Evolutionary conservation across 2,797 vertebrate genomes (phyloP), one percentile per base, ranked within the genome.

Genomic region (Neosalanx taihuensis): DNA sequence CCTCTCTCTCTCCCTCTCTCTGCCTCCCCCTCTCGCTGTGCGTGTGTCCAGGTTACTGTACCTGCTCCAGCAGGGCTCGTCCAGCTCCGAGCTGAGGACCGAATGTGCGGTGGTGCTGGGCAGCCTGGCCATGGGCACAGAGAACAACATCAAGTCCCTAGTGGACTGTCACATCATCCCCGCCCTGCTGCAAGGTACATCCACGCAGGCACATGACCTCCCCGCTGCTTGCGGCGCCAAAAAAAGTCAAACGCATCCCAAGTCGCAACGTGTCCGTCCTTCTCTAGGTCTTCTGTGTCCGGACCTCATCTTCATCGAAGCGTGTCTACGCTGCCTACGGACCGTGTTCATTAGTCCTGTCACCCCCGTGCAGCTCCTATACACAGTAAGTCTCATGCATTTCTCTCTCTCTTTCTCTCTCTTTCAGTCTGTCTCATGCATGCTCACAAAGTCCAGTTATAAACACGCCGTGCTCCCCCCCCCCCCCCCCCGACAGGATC

Each of bases 141-240:
- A 99, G 90, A 99, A 99, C 89, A 99, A 99, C 87, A 97, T 99
- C 87, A 99, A 99, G 93, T 99, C 98, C 88, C 92, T 99, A 60
- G 93, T 99, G 88, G 98, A 99, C 92, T 99, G 97, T 89, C 97
- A 99, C 90, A 97, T 98, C 89, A 99, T 99, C 90, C 97, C 97
- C 80, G 96, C 96, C 86, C 94, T 99, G 86, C 86, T 99, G 62
- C 98, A 99, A 97, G 98, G 98, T 99, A 88, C 23, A 49, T 0
- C 0, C 20, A 29, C 18, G 26, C 20, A 79, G 37, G 2, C 23
- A 7, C 2, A 13, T n/a, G 1, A 18, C 57, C 9, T 9, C n/a
- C 20, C 23, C 23, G 23, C 23, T 3, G 23, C 26, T 6, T n/a
- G 31, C 9, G 15, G 18, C 3, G 10, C 6, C 18, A 73, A 46